Percentiles rank a stretch among this genome's conserved stretches.
These are phyloP conservation scores for Eledone cirrhosa DNA, from an alignment of 2,888 invertebrate genomes.

Conservation along the genomic window DNA sequence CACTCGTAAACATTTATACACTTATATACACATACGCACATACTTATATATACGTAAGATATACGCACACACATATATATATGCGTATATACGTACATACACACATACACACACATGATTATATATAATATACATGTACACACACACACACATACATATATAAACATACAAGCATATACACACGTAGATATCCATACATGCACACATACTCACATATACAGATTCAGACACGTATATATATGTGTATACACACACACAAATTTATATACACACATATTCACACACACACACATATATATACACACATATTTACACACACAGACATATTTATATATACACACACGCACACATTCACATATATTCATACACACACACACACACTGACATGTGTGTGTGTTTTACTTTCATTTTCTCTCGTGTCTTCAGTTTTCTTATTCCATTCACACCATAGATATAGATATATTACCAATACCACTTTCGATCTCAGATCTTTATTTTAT, in stretches of 20 bases:
- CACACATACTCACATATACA: neutral
- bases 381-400: neutral
- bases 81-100: too few species aligned
- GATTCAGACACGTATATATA: neutral
- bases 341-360: neutral
- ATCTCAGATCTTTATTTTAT: too few species aligned
- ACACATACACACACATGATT: too few species aligned
- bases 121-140: neutral
- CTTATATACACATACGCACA: too few species aligned
- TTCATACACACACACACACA: slow-evolving; percentile 5
- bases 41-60: too few species aligned
- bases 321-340: neutral
- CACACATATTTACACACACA: slow-evolving; percentile 13
- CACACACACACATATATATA: neutral
- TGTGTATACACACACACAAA: neutral
- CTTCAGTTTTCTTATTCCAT: too few species aligned
- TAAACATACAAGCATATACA: neutral
- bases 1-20: too few species aligned
- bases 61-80: too few species aligned
- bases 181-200: neutral
- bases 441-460: too few species aligned
- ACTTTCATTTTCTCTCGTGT: too few species aligned
- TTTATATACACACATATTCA: too few species aligned
- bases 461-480: too few species aligned
- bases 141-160: neutral